Evolutionary conservation across 2,113 vertebrate species (phyloP).

Genomic region (Rhabdornis inornatus): DNA sequence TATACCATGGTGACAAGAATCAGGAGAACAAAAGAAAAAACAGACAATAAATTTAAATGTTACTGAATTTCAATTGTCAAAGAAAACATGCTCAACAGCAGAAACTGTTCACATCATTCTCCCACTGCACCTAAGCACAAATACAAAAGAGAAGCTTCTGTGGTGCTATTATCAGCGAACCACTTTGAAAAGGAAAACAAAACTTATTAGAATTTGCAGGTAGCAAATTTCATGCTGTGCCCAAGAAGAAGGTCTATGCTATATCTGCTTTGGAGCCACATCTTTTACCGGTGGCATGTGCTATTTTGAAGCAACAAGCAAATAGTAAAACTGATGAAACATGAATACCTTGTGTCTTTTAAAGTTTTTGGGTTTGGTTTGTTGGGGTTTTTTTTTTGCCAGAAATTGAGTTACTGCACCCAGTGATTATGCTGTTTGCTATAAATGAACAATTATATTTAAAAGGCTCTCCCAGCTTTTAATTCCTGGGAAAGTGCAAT

Average conservation of each 20-base stretch:
- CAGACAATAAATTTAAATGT: neutral
- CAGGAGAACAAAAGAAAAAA: neutral
- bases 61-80: neutral
- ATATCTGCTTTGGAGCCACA: neutral
- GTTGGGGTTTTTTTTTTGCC: accelerated
- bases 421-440: neutral
- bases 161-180: neutral
- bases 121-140: neutral
- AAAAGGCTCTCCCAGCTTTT: neutral
- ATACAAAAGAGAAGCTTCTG: neutral
- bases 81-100: neutral
- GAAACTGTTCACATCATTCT: neutral
- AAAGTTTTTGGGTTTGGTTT: neutral
- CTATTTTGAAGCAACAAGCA: neutral
- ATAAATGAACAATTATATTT: neutral
- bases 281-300: neutral
- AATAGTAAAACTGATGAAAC: neutral
- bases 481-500: constrained; percentile 10
- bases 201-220: neutral
- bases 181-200: neutral
- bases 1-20: neutral
- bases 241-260: neutral
- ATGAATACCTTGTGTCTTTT: neutral
- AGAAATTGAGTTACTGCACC: neutral
- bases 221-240: neutral